Percentiles rank a stretch among this genome's conserved stretches.
These are phyloP conservation scores for Cydia fagiglandana DNA, from an alignment of 1,140 invertebrate genomes.

Conservation along the genomic window DNA sequence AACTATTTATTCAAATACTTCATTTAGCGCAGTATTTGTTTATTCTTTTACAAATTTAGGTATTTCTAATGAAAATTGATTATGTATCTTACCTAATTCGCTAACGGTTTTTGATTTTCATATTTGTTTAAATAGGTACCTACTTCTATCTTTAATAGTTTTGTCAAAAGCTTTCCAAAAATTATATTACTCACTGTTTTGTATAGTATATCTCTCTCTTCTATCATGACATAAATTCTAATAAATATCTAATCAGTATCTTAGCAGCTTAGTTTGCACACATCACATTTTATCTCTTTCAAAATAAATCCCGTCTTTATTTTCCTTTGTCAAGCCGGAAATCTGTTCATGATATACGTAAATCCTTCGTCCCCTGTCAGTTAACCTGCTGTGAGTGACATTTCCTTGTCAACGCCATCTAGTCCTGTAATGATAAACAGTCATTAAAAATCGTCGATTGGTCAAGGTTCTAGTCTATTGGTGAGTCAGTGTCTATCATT, in stretches of 20 bases:
- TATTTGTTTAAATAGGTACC: neutral
- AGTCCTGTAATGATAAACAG: slow-evolving; percentile 50
- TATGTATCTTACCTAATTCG: neutral
- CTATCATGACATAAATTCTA: neutral
- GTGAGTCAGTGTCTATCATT: slow-evolving; percentile 74
- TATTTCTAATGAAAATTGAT: too few species aligned
- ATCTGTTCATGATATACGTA: slow-evolving; percentile 70
- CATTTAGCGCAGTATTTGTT: too few species aligned
- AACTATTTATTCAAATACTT: neutral
- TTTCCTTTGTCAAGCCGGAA: slow-evolving; percentile 69
- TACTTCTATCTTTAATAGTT: too few species aligned
- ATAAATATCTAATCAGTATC: slow-evolving; percentile 40
- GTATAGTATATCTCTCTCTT: too few species aligned
- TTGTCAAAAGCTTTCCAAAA: too few species aligned
- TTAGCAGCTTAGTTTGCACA: slow-evolving; percentile 38
- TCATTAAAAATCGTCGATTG: slow-evolving; percentile 55
- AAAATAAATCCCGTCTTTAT: slow-evolving; percentile 56
- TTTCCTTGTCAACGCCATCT: slow-evolving; percentile 63
- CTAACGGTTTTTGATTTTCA: neutral
- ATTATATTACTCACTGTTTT: too few species aligned
- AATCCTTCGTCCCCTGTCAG: slow-evolving; percentile 71
- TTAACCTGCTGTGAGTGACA: slow-evolving; percentile 51
- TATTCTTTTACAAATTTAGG: too few species aligned
- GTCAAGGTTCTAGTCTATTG: slow-evolving; percentile 51
- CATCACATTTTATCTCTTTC: slow-evolving; percentile 38